A percentile compares a stretch with the other conserved stretches of the same genome.
Evolutionary conservation across 2,797 vertebrate species (phyloP).

Genomic region (Caiman crocodilus): DNA sequence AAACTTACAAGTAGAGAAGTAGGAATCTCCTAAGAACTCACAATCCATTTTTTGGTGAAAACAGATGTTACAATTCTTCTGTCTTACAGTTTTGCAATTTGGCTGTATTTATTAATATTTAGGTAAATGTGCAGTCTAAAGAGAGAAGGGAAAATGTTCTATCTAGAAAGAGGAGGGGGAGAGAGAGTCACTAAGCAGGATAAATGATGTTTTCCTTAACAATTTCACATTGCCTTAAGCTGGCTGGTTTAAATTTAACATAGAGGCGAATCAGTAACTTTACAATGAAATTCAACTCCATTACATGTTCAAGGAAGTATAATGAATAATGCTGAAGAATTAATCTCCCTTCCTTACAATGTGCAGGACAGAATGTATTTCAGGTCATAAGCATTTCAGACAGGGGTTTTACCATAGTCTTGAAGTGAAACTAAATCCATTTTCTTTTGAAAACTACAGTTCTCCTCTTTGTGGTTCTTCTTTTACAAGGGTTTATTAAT

Average conservation of each 20-base stretch:
- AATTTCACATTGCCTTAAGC: background rate
- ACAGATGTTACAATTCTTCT: background rate
- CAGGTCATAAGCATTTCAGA: background rate
- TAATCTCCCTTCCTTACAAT: constrained; percentile 3
- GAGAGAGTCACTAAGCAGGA: background rate
- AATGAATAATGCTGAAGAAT: constrained; percentile 9
- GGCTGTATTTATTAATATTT: background rate
- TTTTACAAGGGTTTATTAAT: background rate
- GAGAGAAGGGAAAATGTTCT: background rate
- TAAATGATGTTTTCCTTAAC: background rate
- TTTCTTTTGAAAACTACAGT: background rate
- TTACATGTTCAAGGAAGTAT: constrained; percentile 30
- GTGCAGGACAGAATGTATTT: background rate
- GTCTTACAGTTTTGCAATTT: background rate
- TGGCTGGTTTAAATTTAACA: constrained; percentile 27
- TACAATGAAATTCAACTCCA: constrained; percentile 60
- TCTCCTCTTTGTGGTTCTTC: background rate
- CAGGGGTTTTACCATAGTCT: background rate
- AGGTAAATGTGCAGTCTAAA: background rate
- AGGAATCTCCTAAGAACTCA: background rate
- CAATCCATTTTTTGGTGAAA: background rate
- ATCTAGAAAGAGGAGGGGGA: background rate
- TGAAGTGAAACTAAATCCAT: background rate
- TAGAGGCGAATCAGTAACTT: constrained; percentile 45
- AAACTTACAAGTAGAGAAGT: background rate